Evolutionary conservation across 2,797 vertebrate species (phyloP).

Genomic region (Anguilla anguilla): DNA sequence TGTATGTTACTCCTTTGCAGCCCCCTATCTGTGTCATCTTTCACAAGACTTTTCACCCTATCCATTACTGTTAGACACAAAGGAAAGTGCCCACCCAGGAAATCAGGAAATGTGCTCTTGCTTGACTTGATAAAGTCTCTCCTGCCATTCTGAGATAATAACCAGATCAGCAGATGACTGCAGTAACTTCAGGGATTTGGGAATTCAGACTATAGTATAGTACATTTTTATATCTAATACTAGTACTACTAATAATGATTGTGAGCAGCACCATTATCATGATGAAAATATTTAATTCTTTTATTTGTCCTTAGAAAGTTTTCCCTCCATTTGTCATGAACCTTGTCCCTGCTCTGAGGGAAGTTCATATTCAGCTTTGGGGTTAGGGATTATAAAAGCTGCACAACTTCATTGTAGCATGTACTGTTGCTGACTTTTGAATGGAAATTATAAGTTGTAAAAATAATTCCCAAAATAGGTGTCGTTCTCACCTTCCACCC

Average conservation of each 20-base stretch:
- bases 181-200: neutral
- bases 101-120: neutral
- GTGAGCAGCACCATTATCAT: neutral
- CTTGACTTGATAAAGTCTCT: neutral
- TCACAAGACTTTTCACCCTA: constrained; percentile 34
- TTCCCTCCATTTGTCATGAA: neutral
- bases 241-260: neutral
- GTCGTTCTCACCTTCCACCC: neutral
- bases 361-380: neutral
- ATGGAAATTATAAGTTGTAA: neutral
- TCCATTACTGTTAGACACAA: constrained; percentile 35
- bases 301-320: neutral
- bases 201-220: neutral
- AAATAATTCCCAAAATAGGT: neutral
- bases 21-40: constrained; percentile 23
- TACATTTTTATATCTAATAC: neutral
- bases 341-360: no score
- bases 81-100: neutral
- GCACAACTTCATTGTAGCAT: neutral
- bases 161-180: neutral
- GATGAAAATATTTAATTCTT: neutral
- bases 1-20: neutral
- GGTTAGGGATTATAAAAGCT: neutral
- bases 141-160: neutral
- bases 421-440: neutral